A percentile compares a stretch with the other conserved stretches of the same genome.
Evolutionary conservation across 2,888 invertebrate species (phyloP).

Genomic region (Luperina nickerlii): DNA sequence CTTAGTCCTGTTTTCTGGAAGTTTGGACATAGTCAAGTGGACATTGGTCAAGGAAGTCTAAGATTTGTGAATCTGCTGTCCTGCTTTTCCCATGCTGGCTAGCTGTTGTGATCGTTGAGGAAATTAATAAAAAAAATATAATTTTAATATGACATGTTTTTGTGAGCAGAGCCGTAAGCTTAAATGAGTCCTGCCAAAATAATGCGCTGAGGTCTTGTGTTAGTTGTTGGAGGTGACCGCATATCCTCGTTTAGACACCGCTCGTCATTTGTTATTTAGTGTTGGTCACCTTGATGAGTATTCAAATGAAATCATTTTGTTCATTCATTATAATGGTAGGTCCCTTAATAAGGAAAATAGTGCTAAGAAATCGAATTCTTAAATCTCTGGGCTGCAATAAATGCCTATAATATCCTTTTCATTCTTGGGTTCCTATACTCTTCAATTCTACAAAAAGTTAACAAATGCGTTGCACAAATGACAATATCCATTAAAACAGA

Average conservation of each 20-base stretch:
- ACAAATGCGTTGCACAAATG: slow-evolving; percentile 25
- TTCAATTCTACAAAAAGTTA: slow-evolving; percentile 25
- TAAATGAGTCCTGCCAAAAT: background rate
- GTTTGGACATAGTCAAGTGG: background rate
- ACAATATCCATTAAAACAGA: slow-evolving; percentile 8
- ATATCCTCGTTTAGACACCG: slow-evolving; percentile 42
- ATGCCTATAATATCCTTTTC: background rate
- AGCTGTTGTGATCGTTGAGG: background rate
- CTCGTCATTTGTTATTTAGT: slow-evolving; percentile 17
- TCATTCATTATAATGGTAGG: slow-evolving; percentile 10
- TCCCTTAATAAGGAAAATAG: background rate
- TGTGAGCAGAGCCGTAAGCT: background rate
- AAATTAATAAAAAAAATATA: background rate
- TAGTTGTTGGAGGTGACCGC: slow-evolving; percentile 37
- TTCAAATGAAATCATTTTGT: slow-evolving; percentile 34
- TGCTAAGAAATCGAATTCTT: background rate
- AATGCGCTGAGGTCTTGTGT: slow-evolving; percentile 2
- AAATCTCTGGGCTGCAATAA: background rate
- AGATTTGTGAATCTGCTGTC: background rate
- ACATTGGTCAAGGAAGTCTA: background rate
- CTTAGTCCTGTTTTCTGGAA: background rate
- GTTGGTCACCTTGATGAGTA: slow-evolving; percentile 49
- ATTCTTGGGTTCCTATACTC: background rate
- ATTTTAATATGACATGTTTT: background rate
- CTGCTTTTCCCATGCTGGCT: background rate